Base-by-base conservation (phyloP, 2,888 invertebrate species). In the Acanthoscelides obtectus region DNA sequence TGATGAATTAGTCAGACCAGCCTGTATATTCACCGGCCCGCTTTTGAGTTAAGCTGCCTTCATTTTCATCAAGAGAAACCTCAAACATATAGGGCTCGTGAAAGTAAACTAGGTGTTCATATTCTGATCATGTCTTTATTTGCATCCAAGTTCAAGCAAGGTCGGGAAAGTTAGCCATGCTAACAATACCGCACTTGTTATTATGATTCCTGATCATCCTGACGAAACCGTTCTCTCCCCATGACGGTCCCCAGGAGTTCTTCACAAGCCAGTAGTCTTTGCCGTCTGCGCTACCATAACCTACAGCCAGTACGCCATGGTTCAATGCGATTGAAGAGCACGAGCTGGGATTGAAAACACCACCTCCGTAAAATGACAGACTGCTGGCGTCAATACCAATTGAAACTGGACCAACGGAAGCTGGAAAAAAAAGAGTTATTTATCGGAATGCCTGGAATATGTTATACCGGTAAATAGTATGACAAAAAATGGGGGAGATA, bases 341-440 rank as follows among this genome's bases (percentile, higher is more conserved):
- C 66, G 89, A 84, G 69, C 89, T 89, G 77, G 95, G 94, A 81
- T 88, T 89, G 86, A 95, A 96, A 72, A 96, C 90, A 67, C 94
- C 94, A 77, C 88, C 86, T 17, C 88, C 88, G 86, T 96, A 96
- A 83, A 93, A 91, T 86, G 95, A 94, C 90, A 96, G 95, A 77
- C 91, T 92, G 22, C 91, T 91, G 72, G 96, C 96, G 87, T 96
- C 95, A 82, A 96, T 95, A 80, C 94, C 95, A 70, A 95, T 92
- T 20, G 94, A 89, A 63, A 96, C 88, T n/a, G 96, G 96, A 0
- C 96, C 96, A 75, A 92, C 85, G 0, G 92, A 92, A 72, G 95
- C 95, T 70, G 94, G 89, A 69, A 95, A 95, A 76, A 88, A 17
- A 25, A 25, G 25, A 5, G 25, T 5, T 5, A 6, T 25, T 25